Evolutionary conservation across 23 tunicate genomes (phyloP).

Genomic region (Clavelina lepadiformis): DNA sequence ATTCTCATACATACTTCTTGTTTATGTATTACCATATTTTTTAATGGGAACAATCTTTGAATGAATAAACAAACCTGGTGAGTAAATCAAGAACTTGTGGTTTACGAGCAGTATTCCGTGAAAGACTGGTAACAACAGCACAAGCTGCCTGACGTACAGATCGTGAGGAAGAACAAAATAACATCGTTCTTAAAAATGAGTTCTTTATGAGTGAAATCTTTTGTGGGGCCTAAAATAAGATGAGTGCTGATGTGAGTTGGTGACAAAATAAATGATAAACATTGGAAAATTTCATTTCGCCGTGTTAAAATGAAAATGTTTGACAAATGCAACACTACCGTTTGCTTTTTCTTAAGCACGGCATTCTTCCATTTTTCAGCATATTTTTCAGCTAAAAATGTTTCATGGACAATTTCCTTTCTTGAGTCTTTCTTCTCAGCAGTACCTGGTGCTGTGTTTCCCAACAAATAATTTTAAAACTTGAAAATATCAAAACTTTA

Average conservation of each 20-base stretch:
- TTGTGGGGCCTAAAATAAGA: slow-evolving; percentile 32
- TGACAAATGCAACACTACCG: slow-evolving; percentile 6
- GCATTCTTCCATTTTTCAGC: slow-evolving; percentile 57
- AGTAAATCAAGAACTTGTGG: slow-evolving; percentile 65
- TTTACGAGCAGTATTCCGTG: slow-evolving; percentile 44
- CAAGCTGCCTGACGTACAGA: slow-evolving; percentile 90
- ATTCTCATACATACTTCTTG: background rate
- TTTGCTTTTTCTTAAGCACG: slow-evolving; percentile 40
- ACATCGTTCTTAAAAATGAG: slow-evolving; percentile 62
- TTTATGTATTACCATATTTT: background rate
- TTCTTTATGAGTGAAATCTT: slow-evolving; percentile 15
- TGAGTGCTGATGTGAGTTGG: no score
- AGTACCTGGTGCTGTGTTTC: no score
- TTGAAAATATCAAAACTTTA: no score
- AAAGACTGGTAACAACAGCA: slow-evolving; percentile 49
- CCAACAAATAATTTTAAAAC: no score
- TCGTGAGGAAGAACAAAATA: slow-evolving; percentile 75
- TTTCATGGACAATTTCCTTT: slow-evolving; percentile 26
- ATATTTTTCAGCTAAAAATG: slow-evolving; percentile 58
- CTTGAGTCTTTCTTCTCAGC: no score
- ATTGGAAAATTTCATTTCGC: no score
- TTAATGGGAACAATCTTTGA: background rate
- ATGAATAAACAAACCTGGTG: slow-evolving; percentile 53
- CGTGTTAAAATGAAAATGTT: no score
- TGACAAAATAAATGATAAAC: no score